These are phyloP conservation scores for Drosophila rellima DNA, from an alignment of 2,888 invertebrate genomes.

Conservation along the genomic window DNA sequence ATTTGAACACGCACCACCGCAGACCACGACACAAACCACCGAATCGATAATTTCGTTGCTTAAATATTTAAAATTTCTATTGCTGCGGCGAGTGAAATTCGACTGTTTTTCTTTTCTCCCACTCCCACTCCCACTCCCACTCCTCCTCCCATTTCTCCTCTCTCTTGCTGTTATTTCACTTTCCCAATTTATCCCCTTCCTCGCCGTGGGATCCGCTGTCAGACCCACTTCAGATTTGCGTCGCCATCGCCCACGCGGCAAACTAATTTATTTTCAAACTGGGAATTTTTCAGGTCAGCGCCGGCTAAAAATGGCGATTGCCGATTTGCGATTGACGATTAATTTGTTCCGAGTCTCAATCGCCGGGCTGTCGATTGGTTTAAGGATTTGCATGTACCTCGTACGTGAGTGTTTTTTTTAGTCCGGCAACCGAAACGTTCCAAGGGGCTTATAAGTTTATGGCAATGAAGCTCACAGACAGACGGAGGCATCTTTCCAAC, in stretches of 20 bases:
- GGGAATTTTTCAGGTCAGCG: conserved; percentile 62
- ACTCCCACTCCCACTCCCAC: too few relatives aligned
- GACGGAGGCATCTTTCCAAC: background rate
- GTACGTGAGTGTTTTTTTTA: conserved; percentile 50
- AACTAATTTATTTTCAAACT: conserved; percentile 77
- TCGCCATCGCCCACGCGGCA: conserved; percentile 69
- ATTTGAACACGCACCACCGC: conserved; percentile 47
- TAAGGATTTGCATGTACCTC: conserved; percentile 63
- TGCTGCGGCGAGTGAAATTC: conserved; percentile 27
- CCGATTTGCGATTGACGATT: conserved; percentile 68
- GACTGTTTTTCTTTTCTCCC: too few relatives aligned
- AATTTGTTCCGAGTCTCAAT: conserved; percentile 74
- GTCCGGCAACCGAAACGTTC: background rate
- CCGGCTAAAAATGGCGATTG: conserved; percentile 3
- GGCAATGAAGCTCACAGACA: background rate
- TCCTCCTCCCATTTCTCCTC: background rate
- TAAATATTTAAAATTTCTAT: conserved; percentile 66
- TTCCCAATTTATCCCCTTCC: too few relatives aligned
- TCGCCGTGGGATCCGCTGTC: conserved; percentile 59
- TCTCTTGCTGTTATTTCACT: background rate
- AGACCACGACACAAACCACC: conserved; percentile 18
- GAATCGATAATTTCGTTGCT: conserved; percentile 68
- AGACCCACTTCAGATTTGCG: conserved; percentile 78
- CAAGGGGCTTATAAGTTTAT: background rate
- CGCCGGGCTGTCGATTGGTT: conserved; percentile 57